Evolutionary conservation across 2,797 vertebrate species (phyloP), one percentile per base, ranked within the genome.

Genomic region (Rachycentron canadum): DNA sequence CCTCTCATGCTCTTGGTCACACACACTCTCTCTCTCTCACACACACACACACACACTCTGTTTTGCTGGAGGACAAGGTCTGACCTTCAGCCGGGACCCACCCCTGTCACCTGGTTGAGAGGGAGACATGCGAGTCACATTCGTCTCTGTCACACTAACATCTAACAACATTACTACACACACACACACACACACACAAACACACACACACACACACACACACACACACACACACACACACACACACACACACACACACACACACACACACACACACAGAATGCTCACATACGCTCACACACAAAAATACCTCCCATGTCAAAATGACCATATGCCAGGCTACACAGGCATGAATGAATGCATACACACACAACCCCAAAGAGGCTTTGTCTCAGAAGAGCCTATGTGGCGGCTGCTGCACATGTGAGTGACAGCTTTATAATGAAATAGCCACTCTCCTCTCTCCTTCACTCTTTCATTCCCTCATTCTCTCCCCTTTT

Each of bases 11-110:
- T 40, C 32, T 32, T 32, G 7, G 7, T 3, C 66, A 47, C 49
- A 63, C 10, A 68, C 9, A 73, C 50, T 75, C 85, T 73, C 47
- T 55, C 70, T 45, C 32, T 50, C 28, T 60, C 56, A 67, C 68
- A 73, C 69, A 64, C 67, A 55, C 58, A 60, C 12, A 72, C 59
- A 78, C 85, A 77, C 40, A 63, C 52, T 68, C 69, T 68, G 65
- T 67, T 71, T 71, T 73, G 73, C 79, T 85, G 72, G 78, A 85
- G 87, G 86, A 84, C 68, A 49, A 76, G 61, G 56, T 82, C 63
- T 94, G 92, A 94, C 95, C 93, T 95, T 95, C 90, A 93, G 84
- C 67, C 25, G 79, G 76, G 86, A 86, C 78, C 82, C 73, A 41
- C 86, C 89, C 79, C 83, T 72, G 81, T 92, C 85, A 84, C 91